phyloP scores from a whole-genome alignment of 2,113 vertebrate genomes.

The Sander vitreus region DNA sequence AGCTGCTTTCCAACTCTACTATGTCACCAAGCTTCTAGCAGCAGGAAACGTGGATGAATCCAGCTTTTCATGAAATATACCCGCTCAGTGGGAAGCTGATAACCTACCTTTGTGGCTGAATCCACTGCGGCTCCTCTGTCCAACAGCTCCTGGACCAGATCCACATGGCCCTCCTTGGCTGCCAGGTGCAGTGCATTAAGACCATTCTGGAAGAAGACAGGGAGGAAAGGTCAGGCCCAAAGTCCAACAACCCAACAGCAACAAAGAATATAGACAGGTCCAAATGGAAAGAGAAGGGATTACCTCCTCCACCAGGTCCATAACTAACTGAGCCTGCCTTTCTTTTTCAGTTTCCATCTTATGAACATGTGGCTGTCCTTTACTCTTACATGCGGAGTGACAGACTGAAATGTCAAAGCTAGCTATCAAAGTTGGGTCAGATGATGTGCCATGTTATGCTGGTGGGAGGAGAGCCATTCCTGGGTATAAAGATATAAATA shows the following conservation, averaged over 20 bases:
- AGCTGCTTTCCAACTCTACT: too few species aligned
- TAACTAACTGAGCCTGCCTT: background rate
- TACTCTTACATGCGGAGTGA: background rate
- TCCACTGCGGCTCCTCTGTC: conserved; percentile 93
- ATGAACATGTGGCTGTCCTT: background rate
- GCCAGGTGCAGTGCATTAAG: conserved; percentile 97
- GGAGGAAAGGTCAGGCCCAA: conserved; percentile 21
- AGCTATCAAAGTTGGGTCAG: conserved; percentile 25
- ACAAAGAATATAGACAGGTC: background rate
- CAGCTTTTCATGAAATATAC: too few species aligned
- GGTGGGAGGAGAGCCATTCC: conserved; percentile 40
- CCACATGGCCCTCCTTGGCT: conserved; percentile 97
- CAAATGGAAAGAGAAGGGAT: conserved; percentile 5
- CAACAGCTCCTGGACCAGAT: conserved; percentile 96
- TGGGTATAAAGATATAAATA: conserved; percentile 60
- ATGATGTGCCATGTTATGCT: conserved; percentile 59
- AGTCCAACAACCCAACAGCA: background rate
- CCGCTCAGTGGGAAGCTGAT: background rate
- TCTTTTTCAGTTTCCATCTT: conserved; percentile 28
- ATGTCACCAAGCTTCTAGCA: too few species aligned
- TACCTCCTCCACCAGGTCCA: conserved; percentile 58
- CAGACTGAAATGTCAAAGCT: conserved; percentile 54
- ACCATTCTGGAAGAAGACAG: conserved; percentile 90
- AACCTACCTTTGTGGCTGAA: conserved; percentile 93
- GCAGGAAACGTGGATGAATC: background rate